Percentiles rank a stretch among this genome's conserved stretches.
phyloP scores from a whole-genome alignment of 2,888 invertebrate genomes.

The Mellilla xanthometata region DNA sequence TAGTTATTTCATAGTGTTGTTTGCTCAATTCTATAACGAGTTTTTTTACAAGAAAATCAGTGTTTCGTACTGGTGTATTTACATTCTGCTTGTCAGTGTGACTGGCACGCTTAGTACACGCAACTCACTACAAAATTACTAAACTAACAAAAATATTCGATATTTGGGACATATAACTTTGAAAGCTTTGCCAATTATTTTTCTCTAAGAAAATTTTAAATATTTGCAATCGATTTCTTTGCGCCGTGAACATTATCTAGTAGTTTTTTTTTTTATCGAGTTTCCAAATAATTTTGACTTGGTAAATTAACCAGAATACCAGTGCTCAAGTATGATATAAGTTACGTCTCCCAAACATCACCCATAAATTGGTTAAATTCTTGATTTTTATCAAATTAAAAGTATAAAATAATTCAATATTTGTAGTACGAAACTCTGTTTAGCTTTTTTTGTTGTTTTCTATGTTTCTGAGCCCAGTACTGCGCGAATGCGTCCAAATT shows the following conservation, averaged over 20 bases:
- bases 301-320: no score
- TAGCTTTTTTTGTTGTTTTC: conserved; percentile 11
- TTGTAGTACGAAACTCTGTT: conserved; percentile 33
- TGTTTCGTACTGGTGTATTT: conserved; percentile 34
- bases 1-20: no score
- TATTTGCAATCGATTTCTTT: no score
- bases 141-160: conserved; percentile 38
- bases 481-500: conserved; percentile 36
- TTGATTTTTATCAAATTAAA: no score
- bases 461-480: conserved; percentile 27
- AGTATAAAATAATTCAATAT: no score
- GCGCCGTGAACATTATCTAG: no score
- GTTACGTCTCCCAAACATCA: neutral
- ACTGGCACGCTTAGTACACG: conserved; percentile 44
- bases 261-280: no score
- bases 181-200: neutral
- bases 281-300: no score
- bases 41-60: no score
- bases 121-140: conserved; percentile 34
- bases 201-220: no score
- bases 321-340: neutral
- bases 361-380: no score
- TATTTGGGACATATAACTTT: conserved; percentile 27
- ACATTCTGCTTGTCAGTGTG: conserved; percentile 41
- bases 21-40: no score